A percentile compares a stretch with the other conserved stretches of the same genome.
Evolutionary conservation across 2,888 invertebrate genomes (phyloP).

Genomic region (Drosophila paranaensis): DNA sequence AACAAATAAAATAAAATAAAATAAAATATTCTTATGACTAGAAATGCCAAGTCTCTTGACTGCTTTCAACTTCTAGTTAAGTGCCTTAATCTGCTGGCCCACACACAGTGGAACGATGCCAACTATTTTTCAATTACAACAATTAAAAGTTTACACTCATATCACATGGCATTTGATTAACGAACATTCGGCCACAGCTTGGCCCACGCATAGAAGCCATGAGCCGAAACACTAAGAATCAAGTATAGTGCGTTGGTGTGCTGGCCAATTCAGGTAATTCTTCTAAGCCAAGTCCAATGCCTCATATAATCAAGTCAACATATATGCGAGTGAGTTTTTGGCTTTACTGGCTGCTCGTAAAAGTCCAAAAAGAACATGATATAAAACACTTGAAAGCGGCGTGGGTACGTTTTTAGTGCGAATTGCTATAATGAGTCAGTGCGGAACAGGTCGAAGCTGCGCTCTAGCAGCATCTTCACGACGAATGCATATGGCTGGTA

Average conservation of each 20-base stretch:
- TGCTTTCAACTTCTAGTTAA: background rate
- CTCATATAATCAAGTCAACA: slow-evolving; percentile 18
- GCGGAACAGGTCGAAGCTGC: background rate
- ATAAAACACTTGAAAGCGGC: slow-evolving; percentile 60
- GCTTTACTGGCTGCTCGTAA: slow-evolving; percentile 41
- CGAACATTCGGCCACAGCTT: slow-evolving; percentile 26
- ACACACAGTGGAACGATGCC: background rate
- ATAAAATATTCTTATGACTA: background rate
- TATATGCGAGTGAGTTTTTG: slow-evolving; percentile 45
- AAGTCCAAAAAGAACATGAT: slow-evolving; percentile 33
- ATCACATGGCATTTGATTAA: slow-evolving; percentile 33
- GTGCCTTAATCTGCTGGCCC: background rate
- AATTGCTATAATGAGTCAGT: slow-evolving; percentile 51
- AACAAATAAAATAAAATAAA: too few species aligned
- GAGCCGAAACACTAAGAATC: slow-evolving; percentile 5
- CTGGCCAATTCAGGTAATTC: slow-evolving; percentile 29
- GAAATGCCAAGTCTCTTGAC: background rate
- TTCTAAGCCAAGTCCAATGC: slow-evolving; percentile 41
- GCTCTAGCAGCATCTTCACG: slow-evolving; percentile 34
- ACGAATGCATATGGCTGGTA: slow-evolving; percentile 23
- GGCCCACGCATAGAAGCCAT: slow-evolving; percentile 44
- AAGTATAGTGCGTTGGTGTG: slow-evolving; percentile 48
- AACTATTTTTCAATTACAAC: slow-evolving; percentile 21
- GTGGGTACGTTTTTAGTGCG: slow-evolving; percentile 66
- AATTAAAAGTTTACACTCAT: slow-evolving; percentile 35